Base-by-base conservation (phyloP, 1,140 invertebrate species). In the Maniola jurtina region DNA sequence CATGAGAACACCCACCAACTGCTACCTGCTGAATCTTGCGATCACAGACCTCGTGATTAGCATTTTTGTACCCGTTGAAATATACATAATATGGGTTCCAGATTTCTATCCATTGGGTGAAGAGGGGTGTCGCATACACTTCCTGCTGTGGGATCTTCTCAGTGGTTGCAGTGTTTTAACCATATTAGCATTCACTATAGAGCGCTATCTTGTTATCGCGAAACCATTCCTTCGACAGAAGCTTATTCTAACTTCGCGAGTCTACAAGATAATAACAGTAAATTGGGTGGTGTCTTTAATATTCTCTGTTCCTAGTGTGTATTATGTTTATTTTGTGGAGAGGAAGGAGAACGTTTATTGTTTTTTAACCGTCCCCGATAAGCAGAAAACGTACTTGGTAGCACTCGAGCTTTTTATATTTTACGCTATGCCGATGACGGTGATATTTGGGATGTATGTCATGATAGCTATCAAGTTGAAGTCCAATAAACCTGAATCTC, bases 81-180 rank as follows among this genome's bases (percentile, higher is more conserved):
- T 98, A 66, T 96, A 95, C 83, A 93, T 94, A 48, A 95, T 98
- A 14, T 98, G 97, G 96, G 94, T 94, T 8, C 93, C 94, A 42
- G 95, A 96, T 80, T 96, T 96, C 0, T 98, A 97, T 86, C 91
- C 95, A 4, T 97, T 98, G 71, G 96, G 97, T 0, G 95, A 97
- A 75, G 91, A 92, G 9, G 97, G 98, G 80, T 98, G 97, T 83
- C 92, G 97, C 9, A 87, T 97, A 40, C 94, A 97, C 69, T 95
- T 96, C 6, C 92, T 97, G 33, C 92, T 97, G 0, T 95, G 96
- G 14, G 97, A 98, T 82, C 96, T 96, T 8, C 96, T 97, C 0
- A 95, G 96, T n/a, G 97, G 98, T 85, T 97, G 97, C 1, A 98
- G 97, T 0, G 96, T 99, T 0, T 92, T 99, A 15, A 96, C 95